Base-by-base conservation (phyloP, 2,113 vertebrate species). In the Platichthys stellatus region DNA sequence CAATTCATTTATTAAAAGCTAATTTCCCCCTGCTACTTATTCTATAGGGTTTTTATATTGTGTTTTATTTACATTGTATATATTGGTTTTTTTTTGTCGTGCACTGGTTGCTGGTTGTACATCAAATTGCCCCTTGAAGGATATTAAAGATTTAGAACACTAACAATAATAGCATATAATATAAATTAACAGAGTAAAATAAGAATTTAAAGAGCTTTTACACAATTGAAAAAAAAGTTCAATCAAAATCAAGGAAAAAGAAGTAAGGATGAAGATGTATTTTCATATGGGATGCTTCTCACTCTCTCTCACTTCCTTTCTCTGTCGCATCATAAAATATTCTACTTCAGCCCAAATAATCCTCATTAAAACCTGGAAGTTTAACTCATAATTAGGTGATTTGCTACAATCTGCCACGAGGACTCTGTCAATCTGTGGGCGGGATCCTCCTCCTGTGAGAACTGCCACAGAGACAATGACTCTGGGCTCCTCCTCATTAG, bases 351-450 rank as follows among this genome's bases (percentile, higher is more conserved):
- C 24, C 56, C 62, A 80, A 86, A 87, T 73, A 82, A 84, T 85
- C 58, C 77, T 76, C 74, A 74, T 81, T 84, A 76, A 81, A 83
- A 68, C 62, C 73, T 12, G 8, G 74, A 84, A 87, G 78, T 87
- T 85, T 81, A 66, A 81, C 74, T 67, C 70, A 78, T 88, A 83
- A 90, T 86, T 73, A 81, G 84, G 81, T 88, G 88, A 90, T 90
- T 91, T 90, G 72, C 80, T 59, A 57, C 79, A 88, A 81, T 88
- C 74, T 84, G 89, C 85, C 81, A 82, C 59, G 18, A 84, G 80
- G 85, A 75, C 73, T 84, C 62, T 63, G 77, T 84, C 81, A 83
- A 78, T 87, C 83, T 90, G 90, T 85, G 72, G 49, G 60, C 40
- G 7, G 38, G 78, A 72, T 81, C 56, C 51, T 70, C 69, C 80